Conservation (phyloP, 1,140 invertebrate genomes). For the Philaenus spumarius region DNA sequence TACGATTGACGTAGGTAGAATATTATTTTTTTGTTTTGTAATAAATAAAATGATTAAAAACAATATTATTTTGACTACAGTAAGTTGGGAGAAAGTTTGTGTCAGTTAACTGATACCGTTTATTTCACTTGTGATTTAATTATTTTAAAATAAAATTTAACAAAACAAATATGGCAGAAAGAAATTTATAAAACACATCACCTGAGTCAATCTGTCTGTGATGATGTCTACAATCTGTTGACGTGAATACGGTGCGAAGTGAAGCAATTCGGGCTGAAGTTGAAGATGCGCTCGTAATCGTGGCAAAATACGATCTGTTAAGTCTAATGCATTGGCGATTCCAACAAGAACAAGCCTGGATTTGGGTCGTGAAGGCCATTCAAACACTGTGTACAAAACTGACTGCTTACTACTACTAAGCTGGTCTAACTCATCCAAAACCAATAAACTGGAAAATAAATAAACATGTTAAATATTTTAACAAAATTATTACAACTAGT, state of each 20-base stretch:
- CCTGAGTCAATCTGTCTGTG: conserved; percentile 61
- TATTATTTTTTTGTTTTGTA: no score
- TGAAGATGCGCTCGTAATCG: conserved; percentile 69
- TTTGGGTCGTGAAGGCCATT: conserved; percentile 70
- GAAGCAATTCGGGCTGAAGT: conserved; percentile 64
- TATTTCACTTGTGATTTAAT: no score
- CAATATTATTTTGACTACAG: no score
- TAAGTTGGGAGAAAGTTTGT: no score
- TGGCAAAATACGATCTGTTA: conserved; percentile 86
- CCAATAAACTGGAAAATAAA: conserved; percentile 57
- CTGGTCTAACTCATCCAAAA: conserved; percentile 97
- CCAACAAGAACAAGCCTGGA: conserved; percentile 80
- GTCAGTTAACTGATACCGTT: no score
- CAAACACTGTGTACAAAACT: conserved; percentile 88
- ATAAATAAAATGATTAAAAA: no score
- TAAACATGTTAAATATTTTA: conserved; percentile 13
- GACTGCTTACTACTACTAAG: conserved; percentile 75
- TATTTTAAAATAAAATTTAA: no score
- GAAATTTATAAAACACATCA: no score
- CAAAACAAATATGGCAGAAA: no score
- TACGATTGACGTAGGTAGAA: no score
- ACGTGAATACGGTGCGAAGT: conserved; percentile 90
- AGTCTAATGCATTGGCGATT: conserved; percentile 93
- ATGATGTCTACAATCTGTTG: conserved; percentile 86
- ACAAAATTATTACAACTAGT: background rate